These are phyloP conservation scores for Drosophila mayri DNA, from an alignment of 1,140 invertebrate species.

Conservation along the genomic window DNA sequence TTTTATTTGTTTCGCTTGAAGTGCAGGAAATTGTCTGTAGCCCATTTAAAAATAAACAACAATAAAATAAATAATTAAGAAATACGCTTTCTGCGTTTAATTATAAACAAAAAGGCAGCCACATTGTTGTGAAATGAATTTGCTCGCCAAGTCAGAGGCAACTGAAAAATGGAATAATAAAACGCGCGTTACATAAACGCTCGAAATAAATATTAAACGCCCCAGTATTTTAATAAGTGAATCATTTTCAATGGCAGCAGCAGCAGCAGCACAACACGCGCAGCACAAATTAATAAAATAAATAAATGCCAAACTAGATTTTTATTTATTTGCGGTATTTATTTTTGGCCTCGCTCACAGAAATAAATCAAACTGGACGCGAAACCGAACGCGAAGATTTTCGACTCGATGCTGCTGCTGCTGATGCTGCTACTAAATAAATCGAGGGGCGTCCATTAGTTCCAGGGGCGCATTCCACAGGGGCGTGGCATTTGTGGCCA, in stretches of 20 bases:
- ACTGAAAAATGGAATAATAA: constrained; percentile 62
- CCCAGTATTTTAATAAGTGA: constrained; percentile 62
- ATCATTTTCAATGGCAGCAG: constrained; percentile 56
- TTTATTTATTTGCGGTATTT: constrained; percentile 63
- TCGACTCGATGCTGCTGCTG: constrained; percentile 11
- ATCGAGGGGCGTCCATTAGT: constrained; percentile 13
- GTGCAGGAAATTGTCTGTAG: constrained; percentile 84
- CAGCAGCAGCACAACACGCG: constrained; percentile 71
- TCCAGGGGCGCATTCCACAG: constrained; percentile 11
- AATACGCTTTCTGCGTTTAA: constrained; percentile 78
- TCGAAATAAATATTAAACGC: constrained; percentile 72
- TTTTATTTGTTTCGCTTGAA: constrained; percentile 82
- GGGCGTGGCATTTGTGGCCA: constrained; percentile 48
- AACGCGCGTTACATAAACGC: constrained; percentile 76
- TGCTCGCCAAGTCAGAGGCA: constrained; percentile 20
- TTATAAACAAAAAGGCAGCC: constrained; percentile 72
- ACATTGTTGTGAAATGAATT: constrained; percentile 57
- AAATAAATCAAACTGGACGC: constrained; percentile 74
- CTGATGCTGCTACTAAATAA: constrained; percentile 11
- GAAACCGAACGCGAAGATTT: constrained; percentile 40
- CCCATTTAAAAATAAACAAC: constrained; percentile 84
- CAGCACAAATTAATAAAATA: constrained; percentile 81
- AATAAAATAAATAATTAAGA: constrained; percentile 84
- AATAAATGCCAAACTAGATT: constrained; percentile 73
- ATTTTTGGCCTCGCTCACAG: constrained; percentile 71